A percentile compares a stretch with the other conserved stretches of the same genome.
phyloP scores from a whole-genome alignment of 2,113 vertebrate genomes.

The Equus quagga region DNA sequence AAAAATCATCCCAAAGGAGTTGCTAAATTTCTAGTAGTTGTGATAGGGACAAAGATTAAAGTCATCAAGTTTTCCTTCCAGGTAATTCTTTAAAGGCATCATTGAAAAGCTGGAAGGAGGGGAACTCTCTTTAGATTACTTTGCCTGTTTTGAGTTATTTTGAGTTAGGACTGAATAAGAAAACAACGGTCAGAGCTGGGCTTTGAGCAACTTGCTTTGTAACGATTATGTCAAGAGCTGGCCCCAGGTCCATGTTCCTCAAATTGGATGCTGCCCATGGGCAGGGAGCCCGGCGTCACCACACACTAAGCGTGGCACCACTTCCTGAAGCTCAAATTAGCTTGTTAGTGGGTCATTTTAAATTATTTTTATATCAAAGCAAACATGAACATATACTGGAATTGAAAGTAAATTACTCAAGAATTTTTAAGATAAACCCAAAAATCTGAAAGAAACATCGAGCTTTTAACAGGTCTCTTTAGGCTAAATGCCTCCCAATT shows the following conservation, averaged over 20 bases:
- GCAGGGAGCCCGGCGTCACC: background rate
- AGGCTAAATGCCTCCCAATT: background rate
- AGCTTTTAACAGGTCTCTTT: background rate
- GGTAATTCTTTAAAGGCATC: conserved; percentile 39
- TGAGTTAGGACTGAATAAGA: background rate
- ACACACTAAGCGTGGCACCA: background rate
- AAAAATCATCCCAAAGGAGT: background rate
- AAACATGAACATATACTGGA: background rate
- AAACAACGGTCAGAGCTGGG: background rate
- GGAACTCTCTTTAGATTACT: background rate
- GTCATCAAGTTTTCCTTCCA: background rate
- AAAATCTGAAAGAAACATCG: conserved; percentile 11
- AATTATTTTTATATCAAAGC: conserved; percentile 12
- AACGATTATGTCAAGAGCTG: background rate
- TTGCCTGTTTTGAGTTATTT: background rate
- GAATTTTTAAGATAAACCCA: conserved; percentile 1
- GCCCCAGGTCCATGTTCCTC: background rate
- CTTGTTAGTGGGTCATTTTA: background rate
- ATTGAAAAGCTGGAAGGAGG: background rate
- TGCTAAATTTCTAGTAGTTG: background rate
- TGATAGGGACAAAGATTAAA: background rate
- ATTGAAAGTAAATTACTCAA: background rate
- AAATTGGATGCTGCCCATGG: background rate
- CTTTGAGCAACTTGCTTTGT: background rate
- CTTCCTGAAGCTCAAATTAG: background rate